Base-by-base conservation (phyloP, 2,113 vertebrate genomes). In the Callionymus lyra region DNA sequence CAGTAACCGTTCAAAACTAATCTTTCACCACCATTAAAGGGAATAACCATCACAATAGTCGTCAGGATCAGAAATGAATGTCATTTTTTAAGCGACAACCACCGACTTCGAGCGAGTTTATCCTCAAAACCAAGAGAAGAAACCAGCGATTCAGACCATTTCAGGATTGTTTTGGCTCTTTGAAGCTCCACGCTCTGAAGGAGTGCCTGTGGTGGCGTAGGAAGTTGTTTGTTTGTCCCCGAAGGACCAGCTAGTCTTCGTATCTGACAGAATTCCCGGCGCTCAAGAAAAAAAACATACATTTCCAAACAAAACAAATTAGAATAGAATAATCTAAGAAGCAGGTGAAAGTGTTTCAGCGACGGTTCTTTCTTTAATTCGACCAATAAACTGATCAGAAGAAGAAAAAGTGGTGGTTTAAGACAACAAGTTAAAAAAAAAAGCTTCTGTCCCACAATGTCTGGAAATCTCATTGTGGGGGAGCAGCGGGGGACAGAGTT, bases 201-300 rank as follows among this genome's bases (percentile, higher is more conserved):
- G 66, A 73, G 69, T 61, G 72, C 66, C 66, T 27, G 32, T 11
- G 36, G 56, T 5, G 50, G 52, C 53, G 56, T 27, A 70, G 74
- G 71, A 77, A 77, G 71, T 65, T 68, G 72, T 79, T 81, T 75
- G 65, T 79, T 81, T 77, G 70, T 79, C 56, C 68, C 72, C 8
- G 16, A 72, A 79, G 68, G 63, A 67, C 56, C 1, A 11, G 31
- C 58, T 76, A 73, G 70, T 54, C 50, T 73, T 66, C 55, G 27
- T 41, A 33, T 47, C 37, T 33, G 4, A 27, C 21, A 27, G 8
- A 8, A 27, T 8, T 27, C 8, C 21, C 21, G 8, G 21, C 21
- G 9, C 2, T 6, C n/a, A n/a, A n/a, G n/a, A n/a, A n/a, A n/a
- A n/a, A n/a, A n/a, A n/a, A n/a, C n/a, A n/a, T n/a, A n/a, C n/a